Evolutionary conservation across 2,888 invertebrate species (phyloP).

Genomic region (Caenorhabditis sp.): DNA sequence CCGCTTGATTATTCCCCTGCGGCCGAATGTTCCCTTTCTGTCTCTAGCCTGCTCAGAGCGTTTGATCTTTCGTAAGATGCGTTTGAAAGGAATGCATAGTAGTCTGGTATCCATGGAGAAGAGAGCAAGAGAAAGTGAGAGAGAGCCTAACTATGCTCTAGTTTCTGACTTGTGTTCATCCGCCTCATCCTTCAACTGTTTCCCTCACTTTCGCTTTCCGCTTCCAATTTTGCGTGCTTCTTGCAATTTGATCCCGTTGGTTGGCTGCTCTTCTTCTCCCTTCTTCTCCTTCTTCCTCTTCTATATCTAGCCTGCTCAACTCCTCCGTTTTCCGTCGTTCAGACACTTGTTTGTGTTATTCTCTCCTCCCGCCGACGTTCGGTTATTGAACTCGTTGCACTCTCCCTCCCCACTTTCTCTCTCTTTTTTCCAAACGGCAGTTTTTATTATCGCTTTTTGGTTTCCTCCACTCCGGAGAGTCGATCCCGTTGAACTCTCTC

Average conservation of each 20-base stretch:
- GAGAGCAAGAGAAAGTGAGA: too few relatives aligned
- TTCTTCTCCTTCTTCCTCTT: too few relatives aligned
- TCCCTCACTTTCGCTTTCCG: neutral
- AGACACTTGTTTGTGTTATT: slow-evolving; percentile 10
- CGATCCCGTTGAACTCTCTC: neutral
- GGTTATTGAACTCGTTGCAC: slow-evolving; percentile 31
- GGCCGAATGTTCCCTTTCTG: neutral
- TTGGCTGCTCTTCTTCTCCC: neutral
- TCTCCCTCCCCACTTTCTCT: slow-evolving; percentile 4
- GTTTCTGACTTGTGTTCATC: neutral
- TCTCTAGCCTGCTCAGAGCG: too few relatives aligned
- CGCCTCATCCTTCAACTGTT: neutral
- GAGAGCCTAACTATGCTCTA: neutral
- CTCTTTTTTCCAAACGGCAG: neutral
- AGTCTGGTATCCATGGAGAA: neutral
- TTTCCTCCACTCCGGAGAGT: neutral
- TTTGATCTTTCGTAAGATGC: too few relatives aligned
- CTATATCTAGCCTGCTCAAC: too few relatives aligned
- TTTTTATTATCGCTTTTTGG: slow-evolving; percentile 3
- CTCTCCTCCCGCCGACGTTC: slow-evolving; percentile 7
- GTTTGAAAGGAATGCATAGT: too few relatives aligned
- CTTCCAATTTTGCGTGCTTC: slow-evolving; percentile 4
- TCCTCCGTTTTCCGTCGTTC: too few relatives aligned
- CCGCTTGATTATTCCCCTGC: neutral
- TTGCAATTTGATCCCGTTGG: slow-evolving; percentile 37